Conservation (phyloP, 2,113 vertebrate genomes). For the Nibea albiflora region DNA sequence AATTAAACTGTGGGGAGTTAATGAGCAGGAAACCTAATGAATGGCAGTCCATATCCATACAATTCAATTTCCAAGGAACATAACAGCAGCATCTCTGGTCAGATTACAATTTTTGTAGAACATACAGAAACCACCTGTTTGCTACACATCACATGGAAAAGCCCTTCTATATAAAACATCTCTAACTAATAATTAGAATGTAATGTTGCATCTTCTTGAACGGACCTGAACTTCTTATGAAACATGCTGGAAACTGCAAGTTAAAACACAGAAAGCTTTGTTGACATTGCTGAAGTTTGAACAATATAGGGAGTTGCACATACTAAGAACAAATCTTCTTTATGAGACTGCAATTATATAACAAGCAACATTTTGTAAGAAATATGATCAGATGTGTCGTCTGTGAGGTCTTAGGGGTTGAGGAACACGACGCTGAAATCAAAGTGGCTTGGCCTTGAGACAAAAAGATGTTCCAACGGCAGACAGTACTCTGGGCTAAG, state of each 20-base stretch:
- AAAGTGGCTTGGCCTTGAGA: constrained; percentile 2
- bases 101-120: constrained; percentile 20
- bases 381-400: constrained; percentile 16
- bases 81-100: constrained; percentile 42
- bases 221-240: background rate
- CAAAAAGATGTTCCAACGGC: background rate
- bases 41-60: constrained; percentile 39
- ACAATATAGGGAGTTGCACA: constrained; percentile 30
- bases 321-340: constrained; percentile 32
- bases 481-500: constrained; percentile 25
- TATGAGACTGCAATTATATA: constrained; percentile 47
- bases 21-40: constrained; percentile 61
- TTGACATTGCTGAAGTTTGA: constrained; percentile 15
- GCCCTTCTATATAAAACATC: constrained; percentile 36
- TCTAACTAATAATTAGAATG: background rate
- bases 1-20: constrained; percentile 49
- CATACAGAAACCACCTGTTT: constrained; percentile 7
- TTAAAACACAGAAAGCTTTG: constrained; percentile 24
- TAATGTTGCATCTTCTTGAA: constrained; percentile 23
- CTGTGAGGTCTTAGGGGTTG: constrained; percentile 32
- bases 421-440: constrained; percentile 29
- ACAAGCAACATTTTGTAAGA: constrained; percentile 22
- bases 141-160: constrained; percentile 5
- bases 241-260: background rate
- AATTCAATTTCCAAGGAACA: constrained; percentile 43